Evolutionary conservation across 1,140 invertebrate species (phyloP).

Genomic region (Wiebesia pumilae): DNA sequence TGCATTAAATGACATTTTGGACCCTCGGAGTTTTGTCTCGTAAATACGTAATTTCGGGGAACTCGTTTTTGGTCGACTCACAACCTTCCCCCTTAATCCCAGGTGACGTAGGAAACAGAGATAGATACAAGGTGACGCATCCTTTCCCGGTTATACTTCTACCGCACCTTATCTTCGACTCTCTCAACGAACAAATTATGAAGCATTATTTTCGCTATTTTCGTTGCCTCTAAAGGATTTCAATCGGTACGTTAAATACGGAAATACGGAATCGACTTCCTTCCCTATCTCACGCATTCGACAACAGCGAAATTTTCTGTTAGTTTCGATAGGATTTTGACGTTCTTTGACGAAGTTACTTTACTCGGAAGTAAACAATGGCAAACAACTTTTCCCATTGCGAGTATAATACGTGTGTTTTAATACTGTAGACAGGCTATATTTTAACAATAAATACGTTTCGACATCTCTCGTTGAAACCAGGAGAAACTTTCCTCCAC

Average conservation of each 20-base stretch:
- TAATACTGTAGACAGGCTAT: too few species aligned
- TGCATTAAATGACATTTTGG: slow-evolving; percentile 66
- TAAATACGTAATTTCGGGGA: slow-evolving; percentile 69
- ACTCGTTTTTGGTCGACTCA: slow-evolving; percentile 54
- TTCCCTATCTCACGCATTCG: neutral
- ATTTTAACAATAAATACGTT: too few species aligned
- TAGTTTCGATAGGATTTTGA: too few species aligned
- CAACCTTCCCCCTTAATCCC: slow-evolving; percentile 52
- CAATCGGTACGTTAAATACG: slow-evolving; percentile 15
- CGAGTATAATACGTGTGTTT: too few species aligned
- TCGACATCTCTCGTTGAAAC: too few species aligned
- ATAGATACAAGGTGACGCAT: neutral
- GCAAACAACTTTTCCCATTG: too few species aligned
- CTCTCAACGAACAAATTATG: neutral
- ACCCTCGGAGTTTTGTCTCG: slow-evolving; percentile 64
- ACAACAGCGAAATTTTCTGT: too few species aligned
- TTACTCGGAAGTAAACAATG: too few species aligned
- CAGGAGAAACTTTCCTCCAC: too few species aligned
- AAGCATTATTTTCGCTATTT: slow-evolving; percentile 24
- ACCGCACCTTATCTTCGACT: neutral
- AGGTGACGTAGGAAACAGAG: slow-evolving; percentile 42
- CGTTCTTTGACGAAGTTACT: too few species aligned
- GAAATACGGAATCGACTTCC: neutral
- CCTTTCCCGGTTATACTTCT: neutral
- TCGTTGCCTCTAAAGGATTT: too few species aligned